Base-by-base conservation (phyloP, 2,888 invertebrate species). In the Amphipyra tragopoginis region DNA sequence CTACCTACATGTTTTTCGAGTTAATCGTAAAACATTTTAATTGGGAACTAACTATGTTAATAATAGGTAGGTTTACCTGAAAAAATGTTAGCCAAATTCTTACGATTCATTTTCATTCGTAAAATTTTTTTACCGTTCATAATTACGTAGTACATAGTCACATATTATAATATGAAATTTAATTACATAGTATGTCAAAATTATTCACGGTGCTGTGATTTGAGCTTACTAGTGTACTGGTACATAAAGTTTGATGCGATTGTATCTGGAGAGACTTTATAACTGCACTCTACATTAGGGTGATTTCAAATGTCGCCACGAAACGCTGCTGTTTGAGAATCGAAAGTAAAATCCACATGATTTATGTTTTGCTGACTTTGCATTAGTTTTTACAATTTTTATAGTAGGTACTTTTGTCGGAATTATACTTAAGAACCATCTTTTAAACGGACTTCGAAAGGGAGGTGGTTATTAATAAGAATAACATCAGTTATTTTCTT, bases 141-240 rank as follows among this genome's bases (percentile, higher is more conserved):
- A 82, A 80, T 81, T 66, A 80, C 72, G 73, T 76, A 64, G 62
- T 75, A 75, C 71, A 76, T 62, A 75, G 66, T 79, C 81, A 82
- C 80, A 83, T 79, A 73, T 76, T 79, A 73, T 76, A 79, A 73
- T 76, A 79, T 79, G 81, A 81, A 80, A 82, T 81, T 81, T 86
- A 87, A 85, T 86, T 84, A 82, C 69, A 75, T 66, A 67, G 73
- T 81, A 75, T 77, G 78, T 84, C 82, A 83, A 83, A 85, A 85
- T 79, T 81, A 80, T 87, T 86, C 84, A 88, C 84, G 84, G 82
- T 82, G 43, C 79, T 65, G 58, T 83, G 81, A 71, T 77, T 84
- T 75, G 74, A 66, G 77, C 77, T 75, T 77, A 71, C 68, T 26
- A 7, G 50, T 52, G 65, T 65, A 54, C 42, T 78, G 84, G 81